A percentile compares a stretch with the other conserved stretches of the same genome.
Evolutionary conservation across 2,113 vertebrate species (phyloP).

Genomic region (Sigmodon hispidus): DNA sequence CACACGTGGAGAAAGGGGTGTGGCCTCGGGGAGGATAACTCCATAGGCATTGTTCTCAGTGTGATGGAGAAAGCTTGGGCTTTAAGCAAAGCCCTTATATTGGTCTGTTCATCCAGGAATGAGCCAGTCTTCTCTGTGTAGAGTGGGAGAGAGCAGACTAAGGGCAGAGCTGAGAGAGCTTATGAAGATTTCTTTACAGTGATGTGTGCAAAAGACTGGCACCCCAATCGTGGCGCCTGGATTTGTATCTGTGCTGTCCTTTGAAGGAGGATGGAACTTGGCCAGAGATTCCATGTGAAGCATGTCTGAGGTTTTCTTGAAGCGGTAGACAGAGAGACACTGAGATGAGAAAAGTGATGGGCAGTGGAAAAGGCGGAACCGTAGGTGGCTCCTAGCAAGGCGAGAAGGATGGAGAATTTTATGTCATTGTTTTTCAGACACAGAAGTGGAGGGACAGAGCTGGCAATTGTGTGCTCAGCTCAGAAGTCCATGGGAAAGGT

Average conservation of each 20-base stretch:
- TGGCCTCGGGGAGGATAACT: background rate
- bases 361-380: fast-evolving
- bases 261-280: background rate
- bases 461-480: background rate
- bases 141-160: background rate
- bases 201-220: background rate
- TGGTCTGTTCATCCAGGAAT: background rate
- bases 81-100: background rate
- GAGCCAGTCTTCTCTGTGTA: background rate
- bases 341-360: background rate
- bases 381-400: background rate
- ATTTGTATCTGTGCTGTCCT: background rate
- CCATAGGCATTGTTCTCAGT: too few species aligned
- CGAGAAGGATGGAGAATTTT: background rate
- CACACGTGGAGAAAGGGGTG: too few species aligned
- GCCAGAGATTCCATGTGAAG: background rate
- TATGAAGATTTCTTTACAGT: background rate
- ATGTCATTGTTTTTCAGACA: background rate
- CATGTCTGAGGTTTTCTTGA: background rate
- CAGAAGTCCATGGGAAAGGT: background rate
- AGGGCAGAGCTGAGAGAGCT: background rate
- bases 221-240: background rate
- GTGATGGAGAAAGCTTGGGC: background rate
- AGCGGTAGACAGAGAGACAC: background rate
- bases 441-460: background rate